Conservation (phyloP, 2,113 vertebrate genomes). For the Oncorhynchus keta region DNA sequence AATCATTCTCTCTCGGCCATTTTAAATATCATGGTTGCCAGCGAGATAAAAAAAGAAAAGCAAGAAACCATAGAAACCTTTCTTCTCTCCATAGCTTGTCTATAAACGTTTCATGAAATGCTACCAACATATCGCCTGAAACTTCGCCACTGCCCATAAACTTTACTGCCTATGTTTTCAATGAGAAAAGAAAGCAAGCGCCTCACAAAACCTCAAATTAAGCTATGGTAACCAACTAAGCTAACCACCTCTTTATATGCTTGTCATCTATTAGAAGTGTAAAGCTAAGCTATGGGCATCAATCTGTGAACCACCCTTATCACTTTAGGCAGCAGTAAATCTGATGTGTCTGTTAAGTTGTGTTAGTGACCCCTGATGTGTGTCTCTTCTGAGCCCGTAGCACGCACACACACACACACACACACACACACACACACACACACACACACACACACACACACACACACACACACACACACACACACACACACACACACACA, state of each 20-base stretch:
- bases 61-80: too few relatives aligned
- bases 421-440: too few relatives aligned
- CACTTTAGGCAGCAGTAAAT: constrained; percentile 67
- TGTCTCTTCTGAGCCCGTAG: constrained; percentile 45
- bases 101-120: too few relatives aligned
- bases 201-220: not conserved
- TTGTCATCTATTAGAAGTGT: constrained; percentile 42
- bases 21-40: too few relatives aligned
- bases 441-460: too few relatives aligned
- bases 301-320: constrained; percentile 57
- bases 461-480: too few relatives aligned
- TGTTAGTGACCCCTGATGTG: constrained; percentile 61
- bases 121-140: constrained; percentile 1
- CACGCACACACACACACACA: too few relatives aligned
- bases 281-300: constrained; percentile 47
- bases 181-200: constrained; percentile 2
- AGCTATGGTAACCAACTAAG: constrained; percentile 8
- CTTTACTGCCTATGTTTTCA: not conserved
- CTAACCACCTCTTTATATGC: not conserved
- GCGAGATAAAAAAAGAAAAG: too few relatives aligned
- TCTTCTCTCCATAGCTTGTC: too few relatives aligned
- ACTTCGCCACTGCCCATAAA: not conserved
- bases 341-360: constrained; percentile 71
- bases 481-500: too few relatives aligned
- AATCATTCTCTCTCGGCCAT: too few relatives aligned